Conservation (phyloP, 2,888 invertebrate species). For the Cerceris rybyensis region DNA sequence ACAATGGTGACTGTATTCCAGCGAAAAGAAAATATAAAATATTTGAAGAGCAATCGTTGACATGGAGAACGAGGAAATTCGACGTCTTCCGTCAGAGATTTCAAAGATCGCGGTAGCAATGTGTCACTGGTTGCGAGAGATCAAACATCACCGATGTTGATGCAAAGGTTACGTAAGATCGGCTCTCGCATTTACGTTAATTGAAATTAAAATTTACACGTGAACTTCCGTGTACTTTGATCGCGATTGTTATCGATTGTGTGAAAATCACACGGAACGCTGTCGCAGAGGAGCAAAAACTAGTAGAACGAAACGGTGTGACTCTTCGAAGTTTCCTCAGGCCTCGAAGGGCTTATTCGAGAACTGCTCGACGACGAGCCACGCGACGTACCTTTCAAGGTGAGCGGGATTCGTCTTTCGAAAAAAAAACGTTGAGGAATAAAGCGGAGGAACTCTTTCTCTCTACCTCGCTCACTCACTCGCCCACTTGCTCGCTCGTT, state of each 20-base stretch:
- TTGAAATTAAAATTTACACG: constrained; percentile 8
- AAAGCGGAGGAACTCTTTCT: constrained; percentile 57
- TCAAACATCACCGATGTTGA: constrained; percentile 6
- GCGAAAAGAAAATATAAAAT: too few species aligned
- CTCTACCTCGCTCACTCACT: constrained; percentile 25
- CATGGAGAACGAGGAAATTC: too few species aligned
- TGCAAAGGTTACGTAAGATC: constrained; percentile 24
- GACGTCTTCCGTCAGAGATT: not conserved
- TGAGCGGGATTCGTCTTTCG: constrained; percentile 69
- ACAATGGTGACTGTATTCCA: not conserved
- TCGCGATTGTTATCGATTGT: not conserved
- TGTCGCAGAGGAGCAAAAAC: not conserved
- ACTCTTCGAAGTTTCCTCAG: constrained; percentile 59
- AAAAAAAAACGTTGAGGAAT: constrained; percentile 60
- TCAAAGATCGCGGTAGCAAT: not conserved
- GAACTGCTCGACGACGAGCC: constrained; percentile 62
- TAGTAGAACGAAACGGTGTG: constrained; percentile 25
- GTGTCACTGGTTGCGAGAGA: not conserved
- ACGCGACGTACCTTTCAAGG: constrained; percentile 71
- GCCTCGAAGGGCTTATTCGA: constrained; percentile 60
- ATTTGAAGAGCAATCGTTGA: too few species aligned
- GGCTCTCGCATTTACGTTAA: constrained; percentile 10
- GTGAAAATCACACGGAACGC: not conserved
- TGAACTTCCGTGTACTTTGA: not conserved
- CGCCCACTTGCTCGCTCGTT: constrained; percentile 34